Conservation (phyloP, 2,888 invertebrate species). For the Hartigia nigra region DNA sequence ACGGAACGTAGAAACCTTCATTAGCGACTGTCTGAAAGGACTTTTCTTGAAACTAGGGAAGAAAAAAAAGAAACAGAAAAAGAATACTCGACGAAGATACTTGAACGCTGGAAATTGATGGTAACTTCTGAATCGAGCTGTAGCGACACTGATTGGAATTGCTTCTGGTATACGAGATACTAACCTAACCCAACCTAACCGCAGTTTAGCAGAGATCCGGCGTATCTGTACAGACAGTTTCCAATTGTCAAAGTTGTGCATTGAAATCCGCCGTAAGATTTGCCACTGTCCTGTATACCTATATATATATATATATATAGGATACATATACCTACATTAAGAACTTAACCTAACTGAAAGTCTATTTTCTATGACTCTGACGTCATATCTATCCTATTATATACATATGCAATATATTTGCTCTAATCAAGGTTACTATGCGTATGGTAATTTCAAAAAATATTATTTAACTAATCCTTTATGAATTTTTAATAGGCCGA, state of each 20-base stretch:
- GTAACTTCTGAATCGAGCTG: not conserved
- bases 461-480: not conserved
- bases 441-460: not conserved
- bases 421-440: not conserved
- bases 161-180: not conserved
- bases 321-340: not conserved
- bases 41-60: not conserved
- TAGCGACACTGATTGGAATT: not conserved
- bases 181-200: not conserved
- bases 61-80: not conserved
- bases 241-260: not conserved
- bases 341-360: too few species aligned
- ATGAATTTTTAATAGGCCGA: not conserved
- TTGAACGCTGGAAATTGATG: not conserved
- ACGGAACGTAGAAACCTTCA: not conserved
- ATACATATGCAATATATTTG: not conserved
- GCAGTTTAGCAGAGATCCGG: not conserved
- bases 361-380: not conserved
- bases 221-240: not conserved
- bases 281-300: not conserved
- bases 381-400: not conserved
- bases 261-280: not conserved
- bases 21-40: not conserved
- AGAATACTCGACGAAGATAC: not conserved
- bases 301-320: not conserved